Conservation (phyloP, 2,888 invertebrate species). For the Ypsolopha scabrella region DNA sequence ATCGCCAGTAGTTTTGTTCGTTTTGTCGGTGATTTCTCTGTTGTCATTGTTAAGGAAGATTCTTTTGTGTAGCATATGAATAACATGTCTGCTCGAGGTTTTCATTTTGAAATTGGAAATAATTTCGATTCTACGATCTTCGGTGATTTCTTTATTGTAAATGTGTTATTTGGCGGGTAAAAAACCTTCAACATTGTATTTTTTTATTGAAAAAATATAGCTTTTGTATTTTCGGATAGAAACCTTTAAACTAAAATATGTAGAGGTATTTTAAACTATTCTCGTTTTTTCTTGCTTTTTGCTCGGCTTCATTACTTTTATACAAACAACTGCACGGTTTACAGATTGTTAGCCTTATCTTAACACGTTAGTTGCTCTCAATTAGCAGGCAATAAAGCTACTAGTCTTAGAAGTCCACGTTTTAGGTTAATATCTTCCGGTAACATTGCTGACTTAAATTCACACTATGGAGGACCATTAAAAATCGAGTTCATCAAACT, state of each 20-base stretch:
- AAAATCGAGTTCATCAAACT: neutral
- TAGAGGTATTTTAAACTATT: no score
- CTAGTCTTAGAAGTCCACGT: constrained; percentile 31
- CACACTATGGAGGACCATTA: neutral
- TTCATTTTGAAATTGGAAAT: constrained; percentile 19
- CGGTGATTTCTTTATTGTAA: neutral
- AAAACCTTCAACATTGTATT: neutral
- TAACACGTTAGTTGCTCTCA: constrained; percentile 38
- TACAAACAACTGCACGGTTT: constrained; percentile 9
- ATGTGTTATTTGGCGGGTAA: neutral
- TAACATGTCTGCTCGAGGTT: constrained; percentile 26
- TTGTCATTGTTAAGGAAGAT: constrained; percentile 31
- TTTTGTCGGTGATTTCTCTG: constrained; percentile 33
- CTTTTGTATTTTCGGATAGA: no score
- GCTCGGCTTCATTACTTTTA: neutral
- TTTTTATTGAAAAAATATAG: no score
- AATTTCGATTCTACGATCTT: constrained; percentile 7
- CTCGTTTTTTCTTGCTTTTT: neutral
- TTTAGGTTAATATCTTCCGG: constrained; percentile 26
- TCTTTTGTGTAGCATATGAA: constrained; percentile 33
- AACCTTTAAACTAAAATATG: no score
- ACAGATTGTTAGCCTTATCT: constrained; percentile 49
- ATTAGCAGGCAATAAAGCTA: constrained; percentile 55
- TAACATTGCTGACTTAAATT: constrained; percentile 10
- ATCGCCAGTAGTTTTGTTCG: neutral